A percentile compares a stretch with the other conserved stretches of the same genome.
phyloP scores from a whole-genome alignment of 2,113 vertebrate species.

The Zootoca vivipara region DNA sequence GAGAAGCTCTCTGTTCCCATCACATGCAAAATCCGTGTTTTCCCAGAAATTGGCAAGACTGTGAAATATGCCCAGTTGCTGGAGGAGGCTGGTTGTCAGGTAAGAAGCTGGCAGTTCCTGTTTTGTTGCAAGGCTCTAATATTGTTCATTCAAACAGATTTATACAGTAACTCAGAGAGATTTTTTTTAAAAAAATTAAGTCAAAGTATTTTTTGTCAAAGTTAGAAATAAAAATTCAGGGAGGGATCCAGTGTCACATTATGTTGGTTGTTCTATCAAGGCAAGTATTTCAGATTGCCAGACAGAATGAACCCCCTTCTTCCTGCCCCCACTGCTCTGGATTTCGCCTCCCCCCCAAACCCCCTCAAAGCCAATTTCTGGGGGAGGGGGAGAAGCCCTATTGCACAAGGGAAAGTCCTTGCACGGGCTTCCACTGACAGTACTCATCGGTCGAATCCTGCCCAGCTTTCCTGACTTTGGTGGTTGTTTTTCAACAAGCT shows the following conservation, averaged over 20 bases:
- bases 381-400: no score
- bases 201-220: background rate
- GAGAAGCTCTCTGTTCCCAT: conserved; percentile 94
- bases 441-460: no score
- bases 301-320: no score
- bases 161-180: background rate
- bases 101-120: conserved; percentile 70
- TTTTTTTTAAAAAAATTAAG: background rate
- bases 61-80: conserved; percentile 94
- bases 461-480: background rate
- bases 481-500: background rate
- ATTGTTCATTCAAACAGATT: background rate
- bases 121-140: background rate
- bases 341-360: no score
- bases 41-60: conserved; percentile 91
- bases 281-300: no score
- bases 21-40: conserved; percentile 97
- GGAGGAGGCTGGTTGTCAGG: conserved; percentile 97
- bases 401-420: no score
- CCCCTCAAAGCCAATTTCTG: no score
- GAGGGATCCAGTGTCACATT: no score
- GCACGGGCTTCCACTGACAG: no score
- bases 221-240: background rate
- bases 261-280: no score
- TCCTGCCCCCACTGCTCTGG: no score